These are phyloP conservation scores for Tetragonisca angustula DNA, from an alignment of 2,888 invertebrate genomes.

Conservation along the genomic window DNA sequence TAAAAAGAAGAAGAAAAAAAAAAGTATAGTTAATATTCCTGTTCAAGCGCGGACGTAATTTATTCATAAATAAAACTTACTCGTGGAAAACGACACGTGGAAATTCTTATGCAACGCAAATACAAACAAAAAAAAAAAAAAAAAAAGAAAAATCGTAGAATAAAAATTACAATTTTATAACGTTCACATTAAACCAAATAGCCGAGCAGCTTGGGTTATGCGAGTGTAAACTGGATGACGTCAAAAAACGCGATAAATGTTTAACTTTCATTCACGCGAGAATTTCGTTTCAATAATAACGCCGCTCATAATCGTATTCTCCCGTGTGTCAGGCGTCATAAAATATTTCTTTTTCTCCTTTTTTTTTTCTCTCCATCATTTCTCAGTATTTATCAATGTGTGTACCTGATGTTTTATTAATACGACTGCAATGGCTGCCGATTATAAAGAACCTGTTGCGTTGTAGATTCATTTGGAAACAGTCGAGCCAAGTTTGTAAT, in stretches of 20 bases:
- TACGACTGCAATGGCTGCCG: background rate
- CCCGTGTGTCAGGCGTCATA: too few relatives aligned
- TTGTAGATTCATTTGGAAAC: background rate
- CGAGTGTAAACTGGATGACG: background rate
- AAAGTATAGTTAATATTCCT: too few relatives aligned
- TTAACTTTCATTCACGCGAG: background rate
- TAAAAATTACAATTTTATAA: slow-evolving; percentile 3
- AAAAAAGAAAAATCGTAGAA: background rate
- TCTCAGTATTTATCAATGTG: background rate
- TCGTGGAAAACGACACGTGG: too few relatives aligned
- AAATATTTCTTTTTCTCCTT: background rate
- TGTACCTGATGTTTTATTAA: slow-evolving; percentile 14
- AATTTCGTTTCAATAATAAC: background rate
- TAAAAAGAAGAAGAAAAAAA: too few relatives aligned
- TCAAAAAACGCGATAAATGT: background rate
- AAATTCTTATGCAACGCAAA: too few relatives aligned
- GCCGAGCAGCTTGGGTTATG: too few relatives aligned
- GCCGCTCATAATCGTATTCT: too few relatives aligned
- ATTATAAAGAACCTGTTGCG: background rate
- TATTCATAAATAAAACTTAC: too few relatives aligned
- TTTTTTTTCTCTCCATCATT: background rate
- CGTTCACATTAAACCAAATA: too few relatives aligned
- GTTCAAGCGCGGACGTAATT: too few relatives aligned
- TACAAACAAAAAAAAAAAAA: background rate
- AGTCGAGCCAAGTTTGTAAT: too few relatives aligned